These are phyloP conservation scores for Cephonodes hylas DNA, from an alignment of 2,888 invertebrate species.

Conservation along the genomic window DNA sequence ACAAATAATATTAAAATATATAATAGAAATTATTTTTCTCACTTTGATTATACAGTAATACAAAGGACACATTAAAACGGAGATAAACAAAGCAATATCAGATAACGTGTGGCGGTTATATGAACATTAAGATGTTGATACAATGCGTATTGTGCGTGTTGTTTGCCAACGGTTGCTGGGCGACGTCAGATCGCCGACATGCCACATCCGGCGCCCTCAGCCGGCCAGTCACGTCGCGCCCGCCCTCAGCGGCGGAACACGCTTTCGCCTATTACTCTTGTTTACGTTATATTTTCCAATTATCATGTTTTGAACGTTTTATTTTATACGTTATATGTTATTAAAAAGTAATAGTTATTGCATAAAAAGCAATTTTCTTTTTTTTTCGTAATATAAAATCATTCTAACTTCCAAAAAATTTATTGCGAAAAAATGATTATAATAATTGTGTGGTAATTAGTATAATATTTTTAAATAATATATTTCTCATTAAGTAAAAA, in stretches of 20 bases:
- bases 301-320: background rate
- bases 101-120: background rate
- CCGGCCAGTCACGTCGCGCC: conserved; percentile 63
- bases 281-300: background rate
- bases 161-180: conserved; percentile 74
- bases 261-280: conserved; percentile 15
- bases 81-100: background rate
- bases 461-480: no score
- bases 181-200: conserved; percentile 54
- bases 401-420: no score
- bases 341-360: background rate
- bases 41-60: background rate
- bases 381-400: background rate
- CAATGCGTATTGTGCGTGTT: conserved; percentile 44
- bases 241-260: conserved; percentile 49
- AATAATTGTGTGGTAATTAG: no score
- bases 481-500: no score
- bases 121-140: conserved; percentile 5
- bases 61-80: background rate
- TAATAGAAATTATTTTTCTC: no score
- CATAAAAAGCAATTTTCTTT: no score
- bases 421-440: no score
- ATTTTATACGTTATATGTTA: background rate
- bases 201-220: conserved; percentile 60
- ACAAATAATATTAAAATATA: no score